phyloP scores from a whole-genome alignment of 1,140 invertebrate species.

The Drosophila burlai region DNA sequence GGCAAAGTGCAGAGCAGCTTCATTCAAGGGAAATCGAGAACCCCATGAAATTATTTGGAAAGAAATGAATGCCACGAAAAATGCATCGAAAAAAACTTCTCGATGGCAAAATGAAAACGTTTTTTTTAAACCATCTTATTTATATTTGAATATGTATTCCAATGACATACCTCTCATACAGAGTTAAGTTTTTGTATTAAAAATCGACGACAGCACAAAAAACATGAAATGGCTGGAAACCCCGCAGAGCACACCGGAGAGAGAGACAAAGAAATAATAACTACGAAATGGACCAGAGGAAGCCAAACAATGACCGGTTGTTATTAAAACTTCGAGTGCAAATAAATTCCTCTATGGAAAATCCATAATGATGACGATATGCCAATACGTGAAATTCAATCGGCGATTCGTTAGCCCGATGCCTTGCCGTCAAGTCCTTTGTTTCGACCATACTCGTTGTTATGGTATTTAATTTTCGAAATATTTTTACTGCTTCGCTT shows the following conservation, averaged over 20 bases:
- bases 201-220: background rate
- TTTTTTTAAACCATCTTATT: background rate
- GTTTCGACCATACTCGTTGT: constrained; percentile 35
- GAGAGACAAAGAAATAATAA: background rate
- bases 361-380: constrained; percentile 30
- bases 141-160: background rate
- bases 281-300: background rate
- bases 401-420: constrained; percentile 35
- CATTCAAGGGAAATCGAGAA: constrained; percentile 21
- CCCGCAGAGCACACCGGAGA: background rate
- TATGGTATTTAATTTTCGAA: constrained; percentile 54
- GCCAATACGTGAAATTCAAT: constrained; percentile 6
- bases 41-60: constrained; percentile 9
- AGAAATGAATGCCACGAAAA: background rate
- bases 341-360: constrained; percentile 25
- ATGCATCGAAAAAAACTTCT: background rate
- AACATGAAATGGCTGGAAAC: background rate
- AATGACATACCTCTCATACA: background rate
- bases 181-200: background rate
- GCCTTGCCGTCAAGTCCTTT: constrained; percentile 31
- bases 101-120: too few species aligned
- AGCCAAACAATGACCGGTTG: constrained; percentile 4
- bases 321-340: constrained; percentile 53
- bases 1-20: constrained; percentile 11
- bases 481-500: constrained; percentile 15